Evolutionary conservation across 2,888 invertebrate genomes (phyloP), one percentile per base, ranked within the genome.

Genomic region (Laspeyria flexula): DNA sequence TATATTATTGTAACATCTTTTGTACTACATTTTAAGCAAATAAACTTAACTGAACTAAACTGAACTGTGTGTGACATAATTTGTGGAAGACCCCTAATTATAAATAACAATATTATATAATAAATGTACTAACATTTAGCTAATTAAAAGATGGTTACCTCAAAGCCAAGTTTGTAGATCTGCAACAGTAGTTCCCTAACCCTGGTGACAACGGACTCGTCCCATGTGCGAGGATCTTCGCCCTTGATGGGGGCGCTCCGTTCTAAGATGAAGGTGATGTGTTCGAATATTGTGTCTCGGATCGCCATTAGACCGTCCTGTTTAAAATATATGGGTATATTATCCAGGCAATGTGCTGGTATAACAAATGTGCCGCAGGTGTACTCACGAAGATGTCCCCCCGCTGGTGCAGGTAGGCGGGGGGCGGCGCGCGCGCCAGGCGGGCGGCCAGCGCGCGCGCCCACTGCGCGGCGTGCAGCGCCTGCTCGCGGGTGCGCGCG

Each of bases 141-240:
- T n/a, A 21, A 21, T 21, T 21, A 21, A 21, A 21, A 21, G 21
- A 21, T 21, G 5, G 25, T 81, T 67, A 95, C 95, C 93, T 98
- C 98, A 80, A 98, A 98, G 9, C 97, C 97, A 77, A 98, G 96
- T 81, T 96, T 96, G 86, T 96, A 98, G 43, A 96, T 96, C 83
- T 97, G 97, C 87, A 97, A 96, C 58, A 98, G 68, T 29, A 91
- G 77, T 43, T 91, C 90, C 0, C 90, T 56, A 4, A 88, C 79
- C 0, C 90, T 51, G 1, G 81, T 79, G 25, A 71, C 65, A 29
- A 88, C 74, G 1, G 77, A 69, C 41, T 88, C 88, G 13, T 85
- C 86, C 25, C 61, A 71, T 27, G 34, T 74, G 75, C 12, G 70
- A 71, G 9, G 60, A 41, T 40, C 43, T 10, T 50, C 50, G 1